Base-by-base conservation (phyloP, 2,797 vertebrate species). In the Anomalospiza imberbis region DNA sequence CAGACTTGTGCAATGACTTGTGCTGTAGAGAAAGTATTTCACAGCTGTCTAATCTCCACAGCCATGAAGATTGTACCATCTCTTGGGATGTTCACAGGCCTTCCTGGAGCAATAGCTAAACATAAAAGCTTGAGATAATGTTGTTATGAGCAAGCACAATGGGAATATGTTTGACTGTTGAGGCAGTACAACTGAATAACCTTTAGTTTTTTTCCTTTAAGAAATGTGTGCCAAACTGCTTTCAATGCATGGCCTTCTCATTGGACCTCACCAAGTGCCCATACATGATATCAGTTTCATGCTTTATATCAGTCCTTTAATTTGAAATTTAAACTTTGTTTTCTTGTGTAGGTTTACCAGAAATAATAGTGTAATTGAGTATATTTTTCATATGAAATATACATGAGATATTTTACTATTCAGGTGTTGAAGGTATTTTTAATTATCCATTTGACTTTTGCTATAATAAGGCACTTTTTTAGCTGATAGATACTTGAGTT, bases 321-420 rank as follows among this genome's bases (percentile, higher is more conserved):
- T 86, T 75, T 66, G 20, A 83, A 86, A 92, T 78, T 42, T 55
- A 88, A 75, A 78, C 55, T 13, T 66, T 66, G 12, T 77, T 44
- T 85, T 78, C 57, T 75, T 61, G n/a, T 68, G 32, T 55, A 81
- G 54, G 29, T 63, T 88, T 75, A 44, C 31, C 26, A 79, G 82
- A 75, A 91, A 61, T 83, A 88, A 85, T 55, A 42, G 22, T 70
- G 78, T 84, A 86, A 85, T 65, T 21, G 12, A 65, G 28, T 66
- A 74, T 54, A 47, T 60, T 88, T 84, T 92, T 88, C 13, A 14
- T 80, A 65, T 89, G 21, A 93, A 95, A 85, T 89, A 91, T 57
- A 29, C 42, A 82, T 74, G 45, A 93, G 53, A 36, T 71, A 55
- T 80, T 83, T 91, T 88, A 68, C 38, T 89, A 13, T 60, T 67